Evolutionary conservation across 2,888 invertebrate genomes (phyloP).

Genomic region (Ferdinandea cuprea): DNA sequence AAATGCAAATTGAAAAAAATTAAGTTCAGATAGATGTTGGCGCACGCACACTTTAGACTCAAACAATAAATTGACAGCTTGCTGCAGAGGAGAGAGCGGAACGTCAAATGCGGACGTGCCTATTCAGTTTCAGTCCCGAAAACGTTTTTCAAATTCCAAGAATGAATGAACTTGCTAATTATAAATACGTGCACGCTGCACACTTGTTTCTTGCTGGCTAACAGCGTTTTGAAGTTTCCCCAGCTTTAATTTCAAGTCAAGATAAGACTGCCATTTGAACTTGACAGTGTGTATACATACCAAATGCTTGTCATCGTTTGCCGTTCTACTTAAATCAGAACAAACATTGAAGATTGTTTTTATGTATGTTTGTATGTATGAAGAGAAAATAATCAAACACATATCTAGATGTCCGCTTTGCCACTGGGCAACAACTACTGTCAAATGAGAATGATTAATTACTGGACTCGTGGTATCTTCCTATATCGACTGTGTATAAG

Average conservation of each 20-base stretch:
- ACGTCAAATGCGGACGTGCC: neutral
- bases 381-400: conserved; percentile 6
- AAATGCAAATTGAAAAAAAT: conserved; percentile 4
- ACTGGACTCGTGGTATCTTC: neutral
- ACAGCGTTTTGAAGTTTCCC: neutral
- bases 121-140: neutral
- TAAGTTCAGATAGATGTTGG: conserved; percentile 1
- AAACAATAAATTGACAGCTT: neutral
- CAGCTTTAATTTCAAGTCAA: neutral
- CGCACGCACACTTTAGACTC: neutral
- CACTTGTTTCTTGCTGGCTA: neutral
- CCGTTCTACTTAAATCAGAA: neutral
- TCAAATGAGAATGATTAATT: conserved; percentile 29
- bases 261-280: conserved; percentile 36
- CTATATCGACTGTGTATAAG: neutral
- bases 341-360: conserved; percentile 6
- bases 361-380: too few relatives aligned
- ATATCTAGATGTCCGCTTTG: neutral
- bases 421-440: conserved; percentile 14
- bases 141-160: neutral
- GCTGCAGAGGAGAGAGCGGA: neutral
- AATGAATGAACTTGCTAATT: neutral
- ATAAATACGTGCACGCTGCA: conserved; percentile 9
- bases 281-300: conserved; percentile 7
- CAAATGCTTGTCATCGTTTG: conserved; percentile 3